Evolutionary conservation across 2,113 vertebrate species (phyloP).

Genomic region (Pitta sordida): DNA sequence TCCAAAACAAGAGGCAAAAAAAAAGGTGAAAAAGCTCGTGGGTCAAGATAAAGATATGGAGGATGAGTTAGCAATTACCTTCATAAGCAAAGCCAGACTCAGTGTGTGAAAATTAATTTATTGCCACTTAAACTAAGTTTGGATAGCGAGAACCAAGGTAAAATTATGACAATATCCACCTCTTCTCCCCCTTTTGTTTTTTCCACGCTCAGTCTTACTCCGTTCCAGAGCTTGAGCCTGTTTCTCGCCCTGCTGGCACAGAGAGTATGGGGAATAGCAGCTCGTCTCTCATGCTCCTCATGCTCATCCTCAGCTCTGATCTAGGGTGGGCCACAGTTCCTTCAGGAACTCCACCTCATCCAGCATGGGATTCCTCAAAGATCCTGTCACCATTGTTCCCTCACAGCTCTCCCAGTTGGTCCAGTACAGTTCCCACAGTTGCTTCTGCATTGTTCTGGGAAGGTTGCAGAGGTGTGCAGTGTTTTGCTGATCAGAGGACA

Average conservation of each 20-base stretch:
- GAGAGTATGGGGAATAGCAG: not conserved
- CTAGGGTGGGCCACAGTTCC: not conserved
- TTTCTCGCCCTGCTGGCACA: not conserved
- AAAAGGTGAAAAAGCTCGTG: not conserved
- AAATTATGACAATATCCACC: not conserved
- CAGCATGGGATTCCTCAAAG: not conserved
- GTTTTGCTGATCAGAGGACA: not conserved
- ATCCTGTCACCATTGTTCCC: not conserved
- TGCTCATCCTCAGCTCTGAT: not conserved
- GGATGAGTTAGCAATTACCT: not conserved
- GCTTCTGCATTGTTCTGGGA: not conserved
- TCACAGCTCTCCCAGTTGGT: not conserved
- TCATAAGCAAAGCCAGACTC: not conserved
- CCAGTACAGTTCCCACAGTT: not conserved
- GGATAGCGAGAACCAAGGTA: not conserved
- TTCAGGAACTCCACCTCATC: not conserved
- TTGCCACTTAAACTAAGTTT: not conserved
- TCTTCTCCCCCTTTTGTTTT: not conserved
- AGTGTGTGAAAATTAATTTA: not conserved
- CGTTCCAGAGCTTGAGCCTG: rapidly evolving
- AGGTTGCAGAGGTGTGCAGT: not conserved
- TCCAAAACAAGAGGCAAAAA: not conserved
- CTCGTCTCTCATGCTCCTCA: not conserved
- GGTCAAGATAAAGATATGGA: not conserved
- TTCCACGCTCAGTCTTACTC: not conserved